phyloP scores from a whole-genome alignment of 2,888 invertebrate species.

The Eupithecia exiguata region DNA sequence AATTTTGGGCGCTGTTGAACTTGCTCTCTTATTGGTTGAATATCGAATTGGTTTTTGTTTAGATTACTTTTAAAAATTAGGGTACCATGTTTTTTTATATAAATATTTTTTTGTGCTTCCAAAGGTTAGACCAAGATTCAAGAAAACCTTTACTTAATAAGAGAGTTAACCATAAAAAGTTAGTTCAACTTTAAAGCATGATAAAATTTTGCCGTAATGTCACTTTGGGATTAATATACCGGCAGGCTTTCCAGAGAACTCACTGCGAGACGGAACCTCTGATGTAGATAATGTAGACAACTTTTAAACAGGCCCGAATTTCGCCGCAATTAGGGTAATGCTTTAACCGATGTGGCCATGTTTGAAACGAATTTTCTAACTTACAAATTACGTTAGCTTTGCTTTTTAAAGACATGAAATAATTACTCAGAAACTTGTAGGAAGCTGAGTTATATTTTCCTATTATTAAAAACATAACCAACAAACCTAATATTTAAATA shows the following conservation, averaged over 20 bases:
- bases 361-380: constrained; percentile 12
- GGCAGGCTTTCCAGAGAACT: constrained; percentile 46
- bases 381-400: constrained; percentile 4
- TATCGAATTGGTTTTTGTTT: constrained; percentile 30
- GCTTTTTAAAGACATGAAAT: not conserved
- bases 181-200: constrained; percentile 64
- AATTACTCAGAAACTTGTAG: not conserved
- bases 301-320: constrained; percentile 45
- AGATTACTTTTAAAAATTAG: not conserved
- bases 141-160: not conserved
- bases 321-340: constrained; percentile 23
- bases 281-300: constrained; percentile 53
- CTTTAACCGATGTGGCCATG: constrained; percentile 11
- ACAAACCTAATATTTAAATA: no score
- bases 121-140: not conserved
- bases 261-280: constrained; percentile 57
- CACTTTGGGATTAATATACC: constrained; percentile 61
- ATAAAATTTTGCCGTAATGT: constrained; percentile 66
- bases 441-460: not conserved
- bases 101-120: not conserved
- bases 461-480: not conserved
- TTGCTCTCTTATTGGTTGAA: constrained; percentile 32
- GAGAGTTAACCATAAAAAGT: constrained; percentile 37
- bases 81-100: not conserved
- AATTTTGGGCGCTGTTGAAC: constrained; percentile 42